These are phyloP conservation scores for Ascidia mentula DNA, from an alignment of 23 tunicate species.

Conservation along the genomic window DNA sequence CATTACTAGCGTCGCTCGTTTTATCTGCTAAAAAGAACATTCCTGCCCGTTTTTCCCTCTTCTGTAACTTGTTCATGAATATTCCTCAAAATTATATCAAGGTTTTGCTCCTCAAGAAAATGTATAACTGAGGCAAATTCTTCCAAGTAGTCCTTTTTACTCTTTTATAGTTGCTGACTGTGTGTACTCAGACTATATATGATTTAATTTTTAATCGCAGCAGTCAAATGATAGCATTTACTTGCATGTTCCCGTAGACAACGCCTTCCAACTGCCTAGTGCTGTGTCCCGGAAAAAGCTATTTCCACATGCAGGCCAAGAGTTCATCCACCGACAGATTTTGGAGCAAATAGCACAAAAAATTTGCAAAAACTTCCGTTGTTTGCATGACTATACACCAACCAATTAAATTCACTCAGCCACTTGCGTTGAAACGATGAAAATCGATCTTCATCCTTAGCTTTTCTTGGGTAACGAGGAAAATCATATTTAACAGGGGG, in stretches of 20 bases:
- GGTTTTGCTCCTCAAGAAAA: slow-evolving; percentile 22
- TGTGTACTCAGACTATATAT: slow-evolving; percentile 14
- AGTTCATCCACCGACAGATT: background rate
- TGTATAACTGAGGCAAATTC: slow-evolving; percentile 25
- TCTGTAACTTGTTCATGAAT: background rate
- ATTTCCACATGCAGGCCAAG: background rate
- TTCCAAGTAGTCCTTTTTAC: slow-evolving; percentile 25
- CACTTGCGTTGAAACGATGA: background rate
- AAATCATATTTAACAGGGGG: background rate
- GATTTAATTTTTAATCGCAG: slow-evolving; percentile 20
- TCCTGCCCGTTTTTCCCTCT: background rate
- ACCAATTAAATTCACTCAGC: background rate
- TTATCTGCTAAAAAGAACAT: background rate
- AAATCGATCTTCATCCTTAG: no score
- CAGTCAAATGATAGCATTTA: slow-evolving; percentile 37
- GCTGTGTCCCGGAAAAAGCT: background rate
- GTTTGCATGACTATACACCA: background rate
- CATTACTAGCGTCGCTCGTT: background rate
- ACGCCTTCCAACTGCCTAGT: slow-evolving; percentile 22
- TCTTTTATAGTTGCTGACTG: slow-evolving; percentile 22
- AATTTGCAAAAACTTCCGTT: background rate
- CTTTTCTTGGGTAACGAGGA: no score
- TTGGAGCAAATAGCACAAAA: background rate
- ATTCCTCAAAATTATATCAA: background rate
- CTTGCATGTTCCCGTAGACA: slow-evolving; percentile 25